Evolutionary conservation across 2,888 invertebrate genomes (phyloP), one percentile per base, ranked within the genome.

Genomic region (Stomorhina lunata): DNA sequence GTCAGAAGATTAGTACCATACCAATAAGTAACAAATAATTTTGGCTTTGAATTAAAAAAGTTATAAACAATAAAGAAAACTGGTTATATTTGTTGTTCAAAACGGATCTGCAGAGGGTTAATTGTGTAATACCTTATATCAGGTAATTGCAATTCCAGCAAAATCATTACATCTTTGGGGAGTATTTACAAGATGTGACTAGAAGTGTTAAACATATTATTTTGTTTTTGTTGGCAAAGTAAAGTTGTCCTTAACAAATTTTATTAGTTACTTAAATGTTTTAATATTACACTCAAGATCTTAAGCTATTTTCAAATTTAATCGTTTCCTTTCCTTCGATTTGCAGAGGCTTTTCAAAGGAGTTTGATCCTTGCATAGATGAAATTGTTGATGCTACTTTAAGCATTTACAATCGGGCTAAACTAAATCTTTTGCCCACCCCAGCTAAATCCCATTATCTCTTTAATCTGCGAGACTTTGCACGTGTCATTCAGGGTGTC

Each of bases 391-490:
- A 92, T 65, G 97, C 96, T 0, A 98, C 98, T 0, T 92, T 99
- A 86, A 94, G 95, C 83, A 94, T 98, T 3, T 98, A 98, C 90
- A 96, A 97, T 88, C 92, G 94, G 86, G 96, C 97, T 72, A 93
- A 95, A 66, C 87, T 92, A n/a, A 95, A 95, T 91, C 93, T 99
- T 76, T 91, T 98, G 59, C 98, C 98, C 0, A 98, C 98, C 0
- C 98, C 98, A 0, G 93, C 96, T 0, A 98, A 98, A 89, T 97
- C 96, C 0, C 98, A 98, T 91, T 98, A 99, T 90, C 93, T 98
- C 6, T 99, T 99, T 91, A 98, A 98, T 91, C 92, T 99, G 85
- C 93, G 98, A 85, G 98, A 99, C 90, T 98, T 98, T 90, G 96
- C 97, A 0, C 93, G 98, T 88, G 98, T 99, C 10, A 96, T 99